phyloP scores from a whole-genome alignment of 2,113 vertebrate species.

The Sphaerodactylus townsendi region DNA sequence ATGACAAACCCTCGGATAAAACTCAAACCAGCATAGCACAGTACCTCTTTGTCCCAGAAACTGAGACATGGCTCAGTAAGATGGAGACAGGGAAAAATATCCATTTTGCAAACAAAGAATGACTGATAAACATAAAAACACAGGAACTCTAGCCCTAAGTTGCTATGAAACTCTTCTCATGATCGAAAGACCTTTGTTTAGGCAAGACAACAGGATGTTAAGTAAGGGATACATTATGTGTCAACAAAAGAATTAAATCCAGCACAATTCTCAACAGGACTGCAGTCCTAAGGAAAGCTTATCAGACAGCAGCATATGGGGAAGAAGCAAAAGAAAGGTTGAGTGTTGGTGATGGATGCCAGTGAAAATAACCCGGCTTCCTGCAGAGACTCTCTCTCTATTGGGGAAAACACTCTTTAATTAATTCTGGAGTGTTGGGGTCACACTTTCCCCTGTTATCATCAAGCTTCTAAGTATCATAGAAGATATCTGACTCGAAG shows the following conservation, averaged over 20 bases:
- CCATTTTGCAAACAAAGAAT: slow-evolving; percentile 48
- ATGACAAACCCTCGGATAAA: too few relatives aligned
- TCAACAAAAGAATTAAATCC: slow-evolving; percentile 65
- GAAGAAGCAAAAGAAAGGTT: slow-evolving; percentile 44
- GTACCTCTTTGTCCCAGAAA: too few relatives aligned
- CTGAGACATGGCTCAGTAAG: too few relatives aligned
- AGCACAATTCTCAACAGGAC: slow-evolving; percentile 50
- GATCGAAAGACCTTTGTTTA: slow-evolving; percentile 53
- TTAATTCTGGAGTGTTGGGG: slow-evolving; percentile 52
- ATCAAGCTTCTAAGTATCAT: slow-evolving; percentile 36
- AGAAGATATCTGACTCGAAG: slow-evolving; percentile 24
- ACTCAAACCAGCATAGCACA: too few relatives aligned
- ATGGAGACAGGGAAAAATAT: slow-evolving; percentile 8
- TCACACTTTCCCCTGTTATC: slow-evolving; percentile 45
- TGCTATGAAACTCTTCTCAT: slow-evolving; percentile 55
- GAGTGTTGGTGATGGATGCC: slow-evolving; percentile 59
- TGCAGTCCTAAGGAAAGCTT: slow-evolving; percentile 58
- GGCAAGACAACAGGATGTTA: slow-evolving; percentile 59
- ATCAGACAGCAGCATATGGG: slow-evolving; percentile 58
- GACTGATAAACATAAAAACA: slow-evolving; percentile 44
- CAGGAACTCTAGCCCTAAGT: slow-evolving; percentile 49
- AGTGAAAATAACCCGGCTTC: slow-evolving; percentile 55
- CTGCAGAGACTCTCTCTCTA: slow-evolving; percentile 55
- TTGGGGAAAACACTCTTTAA: slow-evolving; percentile 56
- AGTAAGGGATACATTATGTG: slow-evolving; percentile 59